Conservation (phyloP, 2,888 invertebrate genomes). For the Lampropteryx suffumata region DNA sequence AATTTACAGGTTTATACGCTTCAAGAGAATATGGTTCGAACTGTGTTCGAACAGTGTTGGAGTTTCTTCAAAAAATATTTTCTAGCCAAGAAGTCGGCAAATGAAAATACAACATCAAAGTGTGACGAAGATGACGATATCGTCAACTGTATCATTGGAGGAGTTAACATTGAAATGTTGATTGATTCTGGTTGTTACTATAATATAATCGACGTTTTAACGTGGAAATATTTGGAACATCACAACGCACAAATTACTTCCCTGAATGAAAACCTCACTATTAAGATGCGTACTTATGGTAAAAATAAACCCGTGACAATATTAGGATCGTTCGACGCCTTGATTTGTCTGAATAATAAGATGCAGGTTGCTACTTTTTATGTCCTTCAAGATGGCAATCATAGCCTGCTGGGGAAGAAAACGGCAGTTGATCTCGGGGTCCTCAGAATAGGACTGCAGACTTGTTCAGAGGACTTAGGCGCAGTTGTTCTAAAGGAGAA, state of each 20-base stretch:
- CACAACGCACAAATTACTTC: neutral
- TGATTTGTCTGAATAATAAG: neutral
- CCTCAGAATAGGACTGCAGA: neutral
- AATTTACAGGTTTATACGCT: too few species aligned
- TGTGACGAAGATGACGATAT: neutral
- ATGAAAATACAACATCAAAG: too few species aligned
- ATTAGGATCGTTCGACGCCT: neutral
- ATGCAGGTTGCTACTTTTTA: neutral
- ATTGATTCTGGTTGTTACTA: conserved; percentile 1
- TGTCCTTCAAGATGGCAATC: neutral
- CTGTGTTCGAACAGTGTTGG: too few species aligned
- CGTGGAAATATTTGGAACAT: conserved; percentile 6
- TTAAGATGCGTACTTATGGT: neutral
- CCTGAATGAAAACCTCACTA: neutral
- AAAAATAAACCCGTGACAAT: neutral
- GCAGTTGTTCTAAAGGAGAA: too few species aligned
- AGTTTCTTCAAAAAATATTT: too few species aligned
- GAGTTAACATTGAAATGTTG: neutral
- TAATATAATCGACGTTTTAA: neutral
- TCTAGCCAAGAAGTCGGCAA: too few species aligned
- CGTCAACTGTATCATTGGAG: conserved; percentile 3
- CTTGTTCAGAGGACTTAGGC: too few species aligned
- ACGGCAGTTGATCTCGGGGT: neutral
- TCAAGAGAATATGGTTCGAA: too few species aligned
- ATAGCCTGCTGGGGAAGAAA: neutral